Evolutionary conservation across 2,888 invertebrate genomes (phyloP), one percentile per base, ranked within the genome.

Genomic region (Acrobasis repandana): DNA sequence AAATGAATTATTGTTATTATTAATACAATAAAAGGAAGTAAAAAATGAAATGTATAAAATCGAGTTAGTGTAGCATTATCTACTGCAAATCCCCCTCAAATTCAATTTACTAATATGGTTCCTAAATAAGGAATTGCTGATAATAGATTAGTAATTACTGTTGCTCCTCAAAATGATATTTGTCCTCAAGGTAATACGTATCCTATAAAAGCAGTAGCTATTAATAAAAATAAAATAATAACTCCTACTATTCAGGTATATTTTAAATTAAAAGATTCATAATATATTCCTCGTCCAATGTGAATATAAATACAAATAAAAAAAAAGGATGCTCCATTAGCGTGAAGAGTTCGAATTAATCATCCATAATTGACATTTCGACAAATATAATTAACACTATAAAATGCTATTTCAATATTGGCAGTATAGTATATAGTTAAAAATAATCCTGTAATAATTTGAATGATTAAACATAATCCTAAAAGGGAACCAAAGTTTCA

Each of bases 111-210:
- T 85, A 96, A 72, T 66, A 77, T 81, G 62, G 77, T 83, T 14
- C 95, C 96, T 86, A 96, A 73, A 68, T 94, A 95, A 0, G 96
- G 96, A 10, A 96, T 93, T 2, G 95, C 95, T 0, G 96, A 96
- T 65, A 96, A 64, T 72, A 96, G 72, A 77, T 95, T 96, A 38
- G 95, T 95, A 94, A 96, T 96, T n/a, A 96, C 95, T 47, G 95
- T 96, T 0, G 96, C 95, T 1, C 95, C 95, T 93, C 96, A 96
- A 81, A 95, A 96, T 1, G 95, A 96, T 93, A 96, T 96, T 95
- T 96, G 96, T 9, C 96, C 96, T 86, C 96, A 96, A 0, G 95
- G 95, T 74, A 96, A 67, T 0, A 96, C 95, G 90, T 96, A 96
- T 0, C 96, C 96, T 92, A 96, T 88, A 82, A 96, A 96, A 20